Conservation (phyloP, 2,888 invertebrate species). For the Acronicta alni region DNA sequence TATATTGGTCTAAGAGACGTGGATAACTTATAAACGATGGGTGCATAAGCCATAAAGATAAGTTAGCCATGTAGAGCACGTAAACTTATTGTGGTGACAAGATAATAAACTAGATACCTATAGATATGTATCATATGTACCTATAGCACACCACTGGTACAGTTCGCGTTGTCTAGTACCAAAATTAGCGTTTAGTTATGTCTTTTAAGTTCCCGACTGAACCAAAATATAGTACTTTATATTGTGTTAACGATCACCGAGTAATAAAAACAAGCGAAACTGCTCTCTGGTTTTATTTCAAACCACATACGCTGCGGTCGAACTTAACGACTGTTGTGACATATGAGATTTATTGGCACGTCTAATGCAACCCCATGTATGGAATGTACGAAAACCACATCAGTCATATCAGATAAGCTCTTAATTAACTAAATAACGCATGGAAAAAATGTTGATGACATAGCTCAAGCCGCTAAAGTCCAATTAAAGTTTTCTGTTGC, state of each 20-base stretch:
- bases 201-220: constrained; percentile 88
- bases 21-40: constrained; percentile 66
- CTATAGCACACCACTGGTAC: constrained; percentile 66
- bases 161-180: constrained; percentile 79
- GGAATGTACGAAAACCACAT: constrained; percentile 61
- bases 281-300: constrained; percentile 58
- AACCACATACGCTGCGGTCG: constrained; percentile 45
- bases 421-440: constrained; percentile 73
- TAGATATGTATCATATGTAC: constrained; percentile 61
- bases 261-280: constrained; percentile 79
- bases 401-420: constrained; percentile 60
- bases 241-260: constrained; percentile 83
- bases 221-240: constrained; percentile 87
- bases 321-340: constrained; percentile 39
- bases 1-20: constrained; percentile 48
- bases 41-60: constrained; percentile 77
- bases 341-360: constrained; percentile 38
- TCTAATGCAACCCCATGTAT: constrained; percentile 41
- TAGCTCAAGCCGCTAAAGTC: constrained; percentile 58
- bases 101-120: constrained; percentile 57
- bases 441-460: constrained; percentile 70
- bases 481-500: constrained; percentile 69
- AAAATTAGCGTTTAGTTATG: constrained; percentile 83
- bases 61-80: constrained; percentile 73
- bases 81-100: constrained; percentile 61